Conservation (phyloP, 2,888 invertebrate genomes). For the Stenoptilia bipunctidactyla region DNA sequence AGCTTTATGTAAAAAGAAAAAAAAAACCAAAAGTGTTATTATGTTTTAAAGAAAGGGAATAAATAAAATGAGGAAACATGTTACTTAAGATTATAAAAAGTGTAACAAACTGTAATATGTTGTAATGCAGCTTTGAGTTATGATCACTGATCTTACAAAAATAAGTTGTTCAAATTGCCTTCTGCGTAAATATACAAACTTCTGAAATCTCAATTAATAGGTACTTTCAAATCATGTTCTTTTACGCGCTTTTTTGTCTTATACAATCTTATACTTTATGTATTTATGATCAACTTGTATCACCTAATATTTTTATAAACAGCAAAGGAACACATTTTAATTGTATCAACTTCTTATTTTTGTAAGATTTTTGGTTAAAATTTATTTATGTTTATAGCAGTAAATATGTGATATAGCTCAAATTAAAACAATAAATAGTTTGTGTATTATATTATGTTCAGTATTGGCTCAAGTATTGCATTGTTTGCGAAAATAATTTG, state of each 20-base stretch:
- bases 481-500: conserved; percentile 6
- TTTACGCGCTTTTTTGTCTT: too few species aligned
- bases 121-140: too few species aligned
- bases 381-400: conserved; percentile 8
- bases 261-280: background rate
- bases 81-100: background rate
- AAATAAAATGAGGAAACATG: conserved; percentile 7
- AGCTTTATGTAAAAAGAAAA: conserved; percentile 47
- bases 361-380: too few species aligned
- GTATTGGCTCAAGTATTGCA: conserved; percentile 64
- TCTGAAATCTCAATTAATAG: too few species aligned
- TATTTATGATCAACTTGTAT: background rate
- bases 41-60: conserved; percentile 49
- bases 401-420: conserved; percentile 1
- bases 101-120: too few species aligned
- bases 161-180: too few species aligned
- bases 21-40: conserved; percentile 64
- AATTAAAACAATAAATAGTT: conserved; percentile 2
- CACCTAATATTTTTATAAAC: background rate
- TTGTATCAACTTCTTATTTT: too few species aligned
- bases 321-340: too few species aligned
- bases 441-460: conserved; percentile 28
- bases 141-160: too few species aligned
- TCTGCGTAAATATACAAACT: too few species aligned
- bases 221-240: too few species aligned